These are phyloP conservation scores for Argynnis bischoffii DNA, from an alignment of 2,888 invertebrate species.

Conservation along the genomic window DNA sequence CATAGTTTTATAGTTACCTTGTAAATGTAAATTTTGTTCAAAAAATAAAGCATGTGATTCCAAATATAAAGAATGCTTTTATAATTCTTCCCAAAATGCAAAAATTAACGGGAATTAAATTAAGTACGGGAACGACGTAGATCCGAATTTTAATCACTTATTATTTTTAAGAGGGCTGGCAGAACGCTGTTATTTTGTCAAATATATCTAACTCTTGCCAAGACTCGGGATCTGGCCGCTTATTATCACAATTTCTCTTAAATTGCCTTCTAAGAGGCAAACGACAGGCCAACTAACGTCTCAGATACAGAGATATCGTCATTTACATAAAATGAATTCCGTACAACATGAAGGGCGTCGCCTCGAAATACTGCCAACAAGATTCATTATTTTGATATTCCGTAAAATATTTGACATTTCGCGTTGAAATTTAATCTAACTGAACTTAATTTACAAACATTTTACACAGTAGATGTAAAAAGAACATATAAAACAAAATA, in stretches of 20 bases:
- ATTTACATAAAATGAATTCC: constrained; percentile 67
- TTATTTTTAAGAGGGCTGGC: constrained; percentile 60
- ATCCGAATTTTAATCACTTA: constrained; percentile 59
- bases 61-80: too few species aligned
- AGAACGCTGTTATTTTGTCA: constrained; percentile 42
- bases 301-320: constrained; percentile 48
- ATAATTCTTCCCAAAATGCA: background rate
- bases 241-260: constrained; percentile 55
- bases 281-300: constrained; percentile 51
- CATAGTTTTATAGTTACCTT: too few species aligned
- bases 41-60: background rate
- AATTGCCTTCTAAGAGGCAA: constrained; percentile 56
- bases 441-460: too few species aligned
- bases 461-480: too few species aligned
- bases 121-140: constrained; percentile 45
- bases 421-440: background rate
- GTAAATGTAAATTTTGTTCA: background rate
- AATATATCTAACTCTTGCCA: constrained; percentile 43
- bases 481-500: too few species aligned
- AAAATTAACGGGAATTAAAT: background rate
- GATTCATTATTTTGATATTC: constrained; percentile 18
- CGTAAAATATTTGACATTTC: constrained; percentile 4
- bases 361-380: constrained; percentile 36
- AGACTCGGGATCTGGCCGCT: constrained; percentile 43
- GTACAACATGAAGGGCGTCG: constrained; percentile 45